phyloP scores from a whole-genome alignment of 2,888 invertebrate species.

The Drosophila dives region DNA sequence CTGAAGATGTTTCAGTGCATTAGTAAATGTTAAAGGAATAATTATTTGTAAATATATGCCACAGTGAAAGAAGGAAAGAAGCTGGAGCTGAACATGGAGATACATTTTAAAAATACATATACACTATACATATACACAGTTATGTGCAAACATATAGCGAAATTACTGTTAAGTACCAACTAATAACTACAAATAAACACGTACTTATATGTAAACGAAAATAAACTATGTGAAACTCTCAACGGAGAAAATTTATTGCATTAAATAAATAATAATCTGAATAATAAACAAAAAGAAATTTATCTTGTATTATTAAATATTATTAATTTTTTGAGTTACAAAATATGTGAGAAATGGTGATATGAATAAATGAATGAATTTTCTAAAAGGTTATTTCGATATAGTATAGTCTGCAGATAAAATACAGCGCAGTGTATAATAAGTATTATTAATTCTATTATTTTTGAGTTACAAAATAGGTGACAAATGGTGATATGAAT shows the following conservation, averaged over 20 bases:
- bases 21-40: slow-evolving; percentile 34
- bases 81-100: slow-evolving; percentile 35
- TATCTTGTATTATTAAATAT: background rate
- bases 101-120: slow-evolving; percentile 56
- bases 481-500: no score
- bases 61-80: slow-evolving; percentile 11
- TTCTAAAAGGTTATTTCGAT: no score
- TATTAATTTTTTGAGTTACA: background rate
- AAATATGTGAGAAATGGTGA: background rate
- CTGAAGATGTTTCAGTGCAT: slow-evolving; percentile 18
- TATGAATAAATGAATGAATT: no score
- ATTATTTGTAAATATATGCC: slow-evolving; percentile 52
- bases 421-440: no score
- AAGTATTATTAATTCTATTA: no score
- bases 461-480: no score
- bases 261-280: slow-evolving; percentile 79
- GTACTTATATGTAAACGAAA: slow-evolving; percentile 68
- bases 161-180: slow-evolving; percentile 76
- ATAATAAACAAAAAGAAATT: slow-evolving; percentile 31
- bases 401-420: no score
- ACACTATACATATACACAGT: slow-evolving; percentile 45
- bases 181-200: slow-evolving; percentile 61
- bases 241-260: slow-evolving; percentile 79
- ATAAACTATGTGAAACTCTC: slow-evolving; percentile 78
- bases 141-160: slow-evolving; percentile 72